A percentile compares a stretch with the other conserved stretches of the same genome.
Conservation (phyloP, 2,888 invertebrate species). For the Apodemia hepburni region DNA sequence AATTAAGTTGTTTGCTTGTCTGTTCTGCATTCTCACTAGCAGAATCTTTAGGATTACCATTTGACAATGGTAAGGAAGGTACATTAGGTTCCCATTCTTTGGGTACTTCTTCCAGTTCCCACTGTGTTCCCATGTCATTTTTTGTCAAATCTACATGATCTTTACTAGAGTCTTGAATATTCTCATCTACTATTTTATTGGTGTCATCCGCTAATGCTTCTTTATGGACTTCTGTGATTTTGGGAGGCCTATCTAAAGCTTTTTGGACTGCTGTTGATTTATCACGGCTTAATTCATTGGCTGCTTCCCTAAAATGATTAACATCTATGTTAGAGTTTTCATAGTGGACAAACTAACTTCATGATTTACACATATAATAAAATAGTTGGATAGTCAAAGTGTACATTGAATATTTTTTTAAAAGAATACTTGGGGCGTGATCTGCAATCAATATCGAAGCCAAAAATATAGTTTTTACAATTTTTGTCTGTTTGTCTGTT, state of each 20-base stretch:
- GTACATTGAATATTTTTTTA: no score
- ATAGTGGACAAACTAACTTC: not conserved
- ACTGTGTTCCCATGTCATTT: conserved; percentile 65
- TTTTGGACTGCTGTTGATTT: conserved; percentile 49
- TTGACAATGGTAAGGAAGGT: conserved; percentile 48
- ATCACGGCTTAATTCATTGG: conserved; percentile 66
- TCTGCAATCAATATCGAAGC: no score
- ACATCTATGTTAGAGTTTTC: not conserved
- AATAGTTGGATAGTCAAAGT: no score
- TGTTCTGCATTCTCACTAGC: conserved; percentile 44
- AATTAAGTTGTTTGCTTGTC: conserved; percentile 46
- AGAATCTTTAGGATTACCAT: conserved; percentile 45
- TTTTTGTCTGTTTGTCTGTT: no score
- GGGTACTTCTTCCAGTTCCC: conserved; percentile 50
- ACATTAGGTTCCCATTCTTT: conserved; percentile 54
- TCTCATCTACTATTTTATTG: conserved; percentile 33
- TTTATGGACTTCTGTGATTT: conserved; percentile 32
- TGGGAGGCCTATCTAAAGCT: conserved; percentile 36
- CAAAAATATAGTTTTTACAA: no score
- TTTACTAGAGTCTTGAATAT: conserved; percentile 29
- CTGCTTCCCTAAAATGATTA: conserved; percentile 47
- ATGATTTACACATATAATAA: no score
- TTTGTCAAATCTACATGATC: conserved; percentile 36
- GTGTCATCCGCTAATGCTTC: conserved; percentile 26
- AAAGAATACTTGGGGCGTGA: no score